Percentiles rank a stretch among this genome's conserved stretches.
Evolutionary conservation across 2,113 vertebrate genomes (phyloP).

Genomic region (Smithornis capensis): DNA sequence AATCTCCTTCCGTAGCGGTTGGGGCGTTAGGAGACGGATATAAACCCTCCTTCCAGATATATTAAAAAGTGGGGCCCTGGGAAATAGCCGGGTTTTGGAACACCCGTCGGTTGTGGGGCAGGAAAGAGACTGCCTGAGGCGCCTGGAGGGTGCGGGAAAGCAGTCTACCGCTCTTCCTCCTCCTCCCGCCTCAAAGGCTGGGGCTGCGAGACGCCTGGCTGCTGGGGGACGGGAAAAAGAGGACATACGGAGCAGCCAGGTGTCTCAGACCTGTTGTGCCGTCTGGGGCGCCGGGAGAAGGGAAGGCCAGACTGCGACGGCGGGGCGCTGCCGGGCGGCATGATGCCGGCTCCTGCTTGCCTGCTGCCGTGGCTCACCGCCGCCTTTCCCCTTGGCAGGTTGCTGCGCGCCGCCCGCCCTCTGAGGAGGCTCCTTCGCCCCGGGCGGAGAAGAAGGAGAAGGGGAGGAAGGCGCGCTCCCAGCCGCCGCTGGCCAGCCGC

Average conservation of each 20-base stretch:
- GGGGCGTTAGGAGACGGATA: neutral
- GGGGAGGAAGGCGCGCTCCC: conserved; percentile 23
- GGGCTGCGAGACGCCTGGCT: neutral
- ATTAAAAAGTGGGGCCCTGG: neutral
- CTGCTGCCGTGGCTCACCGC: neutral
- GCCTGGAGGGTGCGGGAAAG: neutral
- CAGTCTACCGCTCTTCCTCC: neutral
- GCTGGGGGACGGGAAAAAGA: too few relatives aligned
- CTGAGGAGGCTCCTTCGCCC: conserved; percentile 52
- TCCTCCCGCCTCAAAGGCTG: neutral
- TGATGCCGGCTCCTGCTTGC: neutral
- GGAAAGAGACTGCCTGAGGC: neutral
- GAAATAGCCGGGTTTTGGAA: neutral
- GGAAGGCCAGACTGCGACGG: neutral
- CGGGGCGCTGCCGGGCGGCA: neutral
- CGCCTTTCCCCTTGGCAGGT: conserved; percentile 59
- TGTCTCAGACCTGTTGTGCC: neutral
- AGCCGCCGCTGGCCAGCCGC: neutral
- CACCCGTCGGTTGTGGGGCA: accelerated
- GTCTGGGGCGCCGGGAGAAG: neutral
- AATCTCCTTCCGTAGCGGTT: neutral
- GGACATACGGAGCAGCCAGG: neutral
- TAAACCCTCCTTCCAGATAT: neutral
- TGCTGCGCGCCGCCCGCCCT: conserved; percentile 14
- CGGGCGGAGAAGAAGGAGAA: neutral